Conservation (phyloP, 2,888 invertebrate species). For the Lacanobia wlatinum region DNA sequence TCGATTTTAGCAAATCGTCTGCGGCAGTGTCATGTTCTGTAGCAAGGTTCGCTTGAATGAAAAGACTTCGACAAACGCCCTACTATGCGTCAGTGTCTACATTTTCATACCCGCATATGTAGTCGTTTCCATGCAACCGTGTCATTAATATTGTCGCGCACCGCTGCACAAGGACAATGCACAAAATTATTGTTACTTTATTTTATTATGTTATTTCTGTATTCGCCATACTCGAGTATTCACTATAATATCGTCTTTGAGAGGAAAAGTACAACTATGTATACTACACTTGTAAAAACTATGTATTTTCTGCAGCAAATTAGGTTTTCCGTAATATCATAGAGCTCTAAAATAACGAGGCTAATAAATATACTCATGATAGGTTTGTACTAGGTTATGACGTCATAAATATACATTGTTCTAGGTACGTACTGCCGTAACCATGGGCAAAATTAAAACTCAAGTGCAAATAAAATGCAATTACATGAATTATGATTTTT, state of each 20-base stretch:
- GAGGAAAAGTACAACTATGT: no score
- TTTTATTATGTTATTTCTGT: slow-evolving; percentile 4
- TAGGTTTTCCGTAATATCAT: background rate
- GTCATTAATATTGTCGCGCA: slow-evolving; percentile 28
- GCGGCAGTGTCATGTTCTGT: background rate
- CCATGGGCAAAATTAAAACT: background rate
- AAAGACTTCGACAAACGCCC: background rate
- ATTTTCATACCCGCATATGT: background rate
- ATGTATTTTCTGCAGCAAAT: background rate
- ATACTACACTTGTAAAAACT: background rate
- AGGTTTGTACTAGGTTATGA: background rate
- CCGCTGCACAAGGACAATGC: slow-evolving; percentile 32
- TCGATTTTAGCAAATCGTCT: background rate
- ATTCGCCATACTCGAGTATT: background rate
- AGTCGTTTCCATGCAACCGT: slow-evolving; percentile 2
- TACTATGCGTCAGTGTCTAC: slow-evolving; percentile 1
- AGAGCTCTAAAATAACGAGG: slow-evolving; percentile 9
- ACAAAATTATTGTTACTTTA: slow-evolving; percentile 10
- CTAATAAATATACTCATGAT: background rate
- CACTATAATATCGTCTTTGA: no score
- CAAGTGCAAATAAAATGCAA: background rate
- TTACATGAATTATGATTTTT: background rate
- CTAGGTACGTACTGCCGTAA: background rate
- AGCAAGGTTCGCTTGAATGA: background rate
- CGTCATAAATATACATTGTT: background rate